Percentiles rank a stretch among this genome's conserved stretches.
Evolutionary conservation across 2,113 vertebrate species (phyloP).

Genomic region (Narcine bancroftii): DNA sequence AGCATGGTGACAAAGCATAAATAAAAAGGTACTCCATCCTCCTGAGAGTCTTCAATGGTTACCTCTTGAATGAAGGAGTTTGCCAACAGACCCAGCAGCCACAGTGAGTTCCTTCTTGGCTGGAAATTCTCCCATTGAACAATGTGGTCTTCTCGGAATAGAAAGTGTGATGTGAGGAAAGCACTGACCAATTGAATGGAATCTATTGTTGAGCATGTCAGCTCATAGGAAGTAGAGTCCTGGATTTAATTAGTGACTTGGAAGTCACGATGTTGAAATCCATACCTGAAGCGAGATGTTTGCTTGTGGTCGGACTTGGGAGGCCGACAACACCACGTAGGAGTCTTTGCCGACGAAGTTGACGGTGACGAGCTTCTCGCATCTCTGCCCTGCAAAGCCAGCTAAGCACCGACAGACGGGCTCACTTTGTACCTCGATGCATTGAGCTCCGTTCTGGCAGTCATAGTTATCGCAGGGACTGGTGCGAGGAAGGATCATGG

Average conservation of each 20-base stretch:
- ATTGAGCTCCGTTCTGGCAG: conserved; percentile 86
- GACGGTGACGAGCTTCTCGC: conserved; percentile 85
- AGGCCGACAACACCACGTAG: conserved; percentile 74
- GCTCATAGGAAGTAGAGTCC: neutral
- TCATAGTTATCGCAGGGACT: conserved; percentile 91
- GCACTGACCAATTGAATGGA: neutral
- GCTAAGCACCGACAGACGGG: conserved; percentile 86
- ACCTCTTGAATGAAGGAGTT: neutral
- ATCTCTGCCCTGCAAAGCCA: conserved; percentile 80
- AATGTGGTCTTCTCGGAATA: too few species aligned
- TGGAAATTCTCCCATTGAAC: neutral
- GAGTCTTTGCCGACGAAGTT: conserved; percentile 90
- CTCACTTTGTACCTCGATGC: conserved; percentile 75
- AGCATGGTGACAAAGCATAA: too few species aligned
- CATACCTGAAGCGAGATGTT: conserved; percentile 93
- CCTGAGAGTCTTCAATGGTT: neutral
- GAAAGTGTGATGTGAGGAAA: neutral
- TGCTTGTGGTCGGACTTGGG: conserved; percentile 75
- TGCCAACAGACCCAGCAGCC: neutral
- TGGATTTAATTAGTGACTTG: neutral
- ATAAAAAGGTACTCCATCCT: too few species aligned
- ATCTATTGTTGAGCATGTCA: neutral
- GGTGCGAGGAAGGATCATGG: conserved; percentile 95
- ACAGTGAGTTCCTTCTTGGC: neutral
- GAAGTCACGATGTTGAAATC: neutral